Evolutionary conservation across 2,113 vertebrate genomes (phyloP).

Genomic region (Orientallactaga bullata): DNA sequence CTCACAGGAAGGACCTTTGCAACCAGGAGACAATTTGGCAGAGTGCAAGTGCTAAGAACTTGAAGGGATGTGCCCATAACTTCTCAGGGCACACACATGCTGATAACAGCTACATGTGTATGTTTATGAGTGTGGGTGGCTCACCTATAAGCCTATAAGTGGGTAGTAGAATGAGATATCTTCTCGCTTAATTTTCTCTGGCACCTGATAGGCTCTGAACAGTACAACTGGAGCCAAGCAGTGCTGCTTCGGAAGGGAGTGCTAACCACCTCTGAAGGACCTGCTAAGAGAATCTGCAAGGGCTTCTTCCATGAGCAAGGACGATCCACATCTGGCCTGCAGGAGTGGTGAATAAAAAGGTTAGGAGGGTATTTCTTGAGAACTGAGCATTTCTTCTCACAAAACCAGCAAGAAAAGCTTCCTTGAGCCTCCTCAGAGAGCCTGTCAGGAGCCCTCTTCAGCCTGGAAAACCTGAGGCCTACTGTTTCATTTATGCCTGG

Average conservation of each 20-base stretch:
- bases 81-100: not conserved
- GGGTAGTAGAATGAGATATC: not conserved
- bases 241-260: not conserved
- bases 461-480: not conserved
- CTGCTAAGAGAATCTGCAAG: not conserved
- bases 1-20: not conserved
- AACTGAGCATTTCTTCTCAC: not conserved
- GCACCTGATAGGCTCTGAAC: not conserved
- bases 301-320: not conserved
- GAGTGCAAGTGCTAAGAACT: not conserved
- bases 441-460: not conserved
- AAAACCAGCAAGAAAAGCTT: not conserved
- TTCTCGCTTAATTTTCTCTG: not conserved
- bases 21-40: not conserved
- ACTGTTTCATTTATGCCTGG: not conserved
- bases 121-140: fast-evolving
- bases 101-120: no score
- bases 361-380: not conserved
- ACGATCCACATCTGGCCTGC: fast-evolving
- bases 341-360: not conserved
- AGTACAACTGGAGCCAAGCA: fast-evolving
- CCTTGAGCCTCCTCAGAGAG: not conserved
- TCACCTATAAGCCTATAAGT: not conserved
- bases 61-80: not conserved
- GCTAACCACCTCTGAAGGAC: fast-evolving